Evolutionary conservation across 2,113 vertebrate species (phyloP), one percentile per base, ranked within the genome.

Genomic region (Chamaea fasciata): DNA sequence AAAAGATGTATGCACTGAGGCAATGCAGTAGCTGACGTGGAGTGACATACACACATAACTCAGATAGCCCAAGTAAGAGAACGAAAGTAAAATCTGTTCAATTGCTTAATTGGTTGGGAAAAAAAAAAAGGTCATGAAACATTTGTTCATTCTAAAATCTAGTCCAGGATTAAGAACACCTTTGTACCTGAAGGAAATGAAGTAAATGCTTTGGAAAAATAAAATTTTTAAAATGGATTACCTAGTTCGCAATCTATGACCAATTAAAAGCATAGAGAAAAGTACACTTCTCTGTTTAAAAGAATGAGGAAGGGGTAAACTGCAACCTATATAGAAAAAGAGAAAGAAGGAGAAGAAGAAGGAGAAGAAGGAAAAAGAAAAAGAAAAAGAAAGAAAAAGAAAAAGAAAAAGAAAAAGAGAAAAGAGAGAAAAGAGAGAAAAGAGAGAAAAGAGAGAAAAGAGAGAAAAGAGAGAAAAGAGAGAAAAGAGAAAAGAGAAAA

Each of bases 251-350:
- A 50, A 44, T 59, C 44, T 39, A 41, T 41, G 46, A 57, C 35
- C 15, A 96, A 85, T 78, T 90, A 95, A 93, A 97, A 80, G 8
- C 19, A 79, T 19, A 49, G 27, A 44, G 14, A 90, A 87, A 95
- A 85, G 30, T 64, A 37, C 11, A 44, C 7, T 79, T 89, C 15
- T 49, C 39, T 50, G 49, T 83, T 71, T 84, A 74, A 70, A 74
- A 84, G 77, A 81, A 76, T 44, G 12, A 93, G 64, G 80, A 27
- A 79, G 68, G 93, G 94, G 41, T 4, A 75, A 59, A 96, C 15
- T 28, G n/a, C 12, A 13, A 6, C 20, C 20, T 55, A 41, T 41
- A 68, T 8, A 8, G 6, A 49, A 53, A 69, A 44, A 63, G 35
- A 10, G 12, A 4, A 10, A 44, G 17, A 6, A 56, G 6, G 2